Conservation (phyloP, 2,113 vertebrate genomes). For the Platichthys flesus region DNA sequence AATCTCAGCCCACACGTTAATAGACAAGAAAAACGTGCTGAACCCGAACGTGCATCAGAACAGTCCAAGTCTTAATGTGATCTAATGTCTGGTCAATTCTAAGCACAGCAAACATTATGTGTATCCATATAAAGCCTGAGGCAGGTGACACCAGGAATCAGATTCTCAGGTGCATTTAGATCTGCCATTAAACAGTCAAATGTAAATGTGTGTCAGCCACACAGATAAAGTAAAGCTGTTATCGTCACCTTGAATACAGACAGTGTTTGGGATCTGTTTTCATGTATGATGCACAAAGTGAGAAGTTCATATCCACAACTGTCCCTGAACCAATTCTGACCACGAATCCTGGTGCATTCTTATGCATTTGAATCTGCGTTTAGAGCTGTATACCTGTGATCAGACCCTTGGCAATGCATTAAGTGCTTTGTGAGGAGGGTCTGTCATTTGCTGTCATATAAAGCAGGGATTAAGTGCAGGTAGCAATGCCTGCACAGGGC, state of each 20-base stretch:
- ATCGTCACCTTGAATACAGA: background rate
- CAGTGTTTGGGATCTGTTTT: background rate
- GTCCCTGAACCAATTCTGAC: background rate
- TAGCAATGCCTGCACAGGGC: constrained; percentile 16
- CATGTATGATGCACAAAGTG: background rate
- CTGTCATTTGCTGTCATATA: background rate
- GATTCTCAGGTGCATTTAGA: background rate
- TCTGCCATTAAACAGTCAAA: background rate
- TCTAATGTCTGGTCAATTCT: background rate
- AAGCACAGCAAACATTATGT: background rate
- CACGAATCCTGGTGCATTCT: background rate
- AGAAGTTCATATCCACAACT: background rate
- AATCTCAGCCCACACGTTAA: constrained; percentile 2
- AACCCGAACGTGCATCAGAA: background rate
- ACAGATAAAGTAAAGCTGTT: background rate
- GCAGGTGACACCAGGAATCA: background rate
- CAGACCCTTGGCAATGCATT: background rate
- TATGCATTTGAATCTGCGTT: background rate
- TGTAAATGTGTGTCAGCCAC: background rate
- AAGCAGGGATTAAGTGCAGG: background rate
- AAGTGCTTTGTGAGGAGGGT: background rate
- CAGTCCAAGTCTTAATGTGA: background rate
- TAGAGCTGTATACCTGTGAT: background rate
- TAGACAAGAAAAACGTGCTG: background rate
- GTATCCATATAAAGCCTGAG: background rate